phyloP scores from a whole-genome alignment of 2,113 vertebrate species.

The Calonectris borealis region DNA sequence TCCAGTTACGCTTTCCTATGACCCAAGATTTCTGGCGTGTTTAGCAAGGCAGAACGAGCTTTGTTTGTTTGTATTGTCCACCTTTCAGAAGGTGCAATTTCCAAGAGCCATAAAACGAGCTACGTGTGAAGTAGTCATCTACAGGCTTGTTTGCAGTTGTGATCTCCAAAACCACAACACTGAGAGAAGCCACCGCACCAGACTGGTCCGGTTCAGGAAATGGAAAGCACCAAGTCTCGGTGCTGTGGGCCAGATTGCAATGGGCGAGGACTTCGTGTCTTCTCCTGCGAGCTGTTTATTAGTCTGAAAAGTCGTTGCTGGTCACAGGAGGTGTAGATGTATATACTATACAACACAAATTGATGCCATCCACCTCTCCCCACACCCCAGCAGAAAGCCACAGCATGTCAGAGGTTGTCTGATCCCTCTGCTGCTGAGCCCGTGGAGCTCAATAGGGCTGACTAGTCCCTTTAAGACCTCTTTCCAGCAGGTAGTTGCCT shows the following conservation, averaged over 20 bases:
- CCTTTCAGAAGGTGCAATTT: not conserved
- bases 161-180: not conserved
- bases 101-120: not conserved
- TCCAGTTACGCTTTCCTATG: not conserved
- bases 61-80: not conserved
- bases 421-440: not conserved
- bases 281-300: not conserved
- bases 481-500: not conserved
- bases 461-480: not conserved
- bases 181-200: not conserved
- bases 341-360: not conserved
- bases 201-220: not conserved
- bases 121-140: not conserved
- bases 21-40: not conserved
- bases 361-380: not conserved
- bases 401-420: not conserved
- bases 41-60: not conserved
- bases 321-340: not conserved
- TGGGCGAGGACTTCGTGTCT: not conserved
- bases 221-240: not conserved
- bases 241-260: not conserved
- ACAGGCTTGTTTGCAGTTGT: not conserved
- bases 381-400: not conserved
- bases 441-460: not conserved
- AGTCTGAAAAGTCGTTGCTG: not conserved